A percentile compares a stretch with the other conserved stretches of the same genome.
These are phyloP conservation scores for Smittia sp. DNA, from an alignment of 2,888 invertebrate genomes.

Conservation along the genomic window DNA sequence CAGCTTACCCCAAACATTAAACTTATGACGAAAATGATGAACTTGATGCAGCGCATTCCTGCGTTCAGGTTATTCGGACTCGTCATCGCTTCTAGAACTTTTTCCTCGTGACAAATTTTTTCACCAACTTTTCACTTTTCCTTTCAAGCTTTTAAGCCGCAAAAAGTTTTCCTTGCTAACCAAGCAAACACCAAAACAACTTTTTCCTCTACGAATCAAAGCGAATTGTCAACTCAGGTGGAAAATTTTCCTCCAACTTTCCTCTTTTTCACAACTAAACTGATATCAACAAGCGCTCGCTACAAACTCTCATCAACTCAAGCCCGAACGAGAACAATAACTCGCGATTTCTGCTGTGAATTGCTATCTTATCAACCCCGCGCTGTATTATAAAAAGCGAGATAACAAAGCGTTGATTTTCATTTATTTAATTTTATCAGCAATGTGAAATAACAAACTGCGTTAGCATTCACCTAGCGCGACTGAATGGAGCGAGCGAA, in stretches of 20 bases:
- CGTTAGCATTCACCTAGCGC: not conserved
- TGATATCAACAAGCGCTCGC: not conserved
- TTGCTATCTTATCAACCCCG: not conserved
- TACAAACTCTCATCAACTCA: not conserved
- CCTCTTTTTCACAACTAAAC: not conserved
- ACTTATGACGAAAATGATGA: slow-evolving; percentile 71
- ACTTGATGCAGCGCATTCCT: slow-evolving; percentile 74
- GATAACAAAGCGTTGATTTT: no score
- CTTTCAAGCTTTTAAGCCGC: not conserved
- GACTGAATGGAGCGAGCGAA: not conserved
- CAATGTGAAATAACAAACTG: slow-evolving; percentile 2
- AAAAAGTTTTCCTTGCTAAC: not conserved
- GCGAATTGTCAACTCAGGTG: not conserved
- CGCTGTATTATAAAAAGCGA: no score
- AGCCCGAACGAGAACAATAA: not conserved
- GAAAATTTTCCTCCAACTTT: not conserved
- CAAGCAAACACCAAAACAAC: not conserved
- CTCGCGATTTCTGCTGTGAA: not conserved
- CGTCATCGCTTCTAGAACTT: no score
- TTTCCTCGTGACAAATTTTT: not conserved
- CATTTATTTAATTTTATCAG: not conserved
- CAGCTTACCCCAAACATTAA: slow-evolving; percentile 74
- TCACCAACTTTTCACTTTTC: not conserved
- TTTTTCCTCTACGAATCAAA: no score
- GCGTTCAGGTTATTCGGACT: slow-evolving; percentile 56